Conservation (phyloP, 2,888 invertebrate genomes). For the Drosophila quinaria region DNA sequence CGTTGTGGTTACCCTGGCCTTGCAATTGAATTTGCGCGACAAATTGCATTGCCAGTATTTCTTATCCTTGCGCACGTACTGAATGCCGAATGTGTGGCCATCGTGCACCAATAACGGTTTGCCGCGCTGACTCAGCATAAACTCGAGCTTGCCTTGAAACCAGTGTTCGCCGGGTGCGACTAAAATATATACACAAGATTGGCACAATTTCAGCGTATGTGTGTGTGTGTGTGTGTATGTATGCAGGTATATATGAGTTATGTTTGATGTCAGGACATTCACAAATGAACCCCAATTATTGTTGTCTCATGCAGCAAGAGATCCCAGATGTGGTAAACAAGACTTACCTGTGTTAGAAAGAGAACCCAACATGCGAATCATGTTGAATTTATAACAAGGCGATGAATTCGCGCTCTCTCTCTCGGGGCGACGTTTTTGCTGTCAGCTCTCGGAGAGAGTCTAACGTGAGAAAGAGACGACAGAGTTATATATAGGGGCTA, state of each 20-base stretch:
- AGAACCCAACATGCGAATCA: conserved; percentile 21
- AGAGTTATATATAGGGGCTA: too few species aligned
- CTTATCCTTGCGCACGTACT: conserved; percentile 86
- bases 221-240: conserved; percentile 29
- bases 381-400: too few species aligned
- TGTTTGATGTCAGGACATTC: conserved; percentile 67
- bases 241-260: conserved; percentile 28
- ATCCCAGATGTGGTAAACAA: conserved; percentile 28
- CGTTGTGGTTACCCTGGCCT: conserved; percentile 86
- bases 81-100: conserved; percentile 86
- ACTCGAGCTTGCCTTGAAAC: conserved; percentile 86
- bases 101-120: conserved; percentile 86
- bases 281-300: conserved; percentile 72
- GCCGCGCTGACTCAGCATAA: conserved; percentile 86
- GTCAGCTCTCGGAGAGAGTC: too few species aligned
- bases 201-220: conserved; percentile 52
- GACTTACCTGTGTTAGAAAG: conserved; percentile 63
- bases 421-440: too few species aligned
- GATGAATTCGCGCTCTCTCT: too few species aligned
- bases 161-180: conserved; percentile 86
- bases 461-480: too few species aligned
- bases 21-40: conserved; percentile 86
- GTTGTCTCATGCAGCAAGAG: conserved; percentile 58
- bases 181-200: conserved; percentile 73
- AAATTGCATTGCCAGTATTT: conserved; percentile 86